Evolutionary conservation across 2,797 vertebrate genomes (phyloP), one percentile per base, ranked within the genome.

Genomic region (Craterocephalus amniculus): DNA sequence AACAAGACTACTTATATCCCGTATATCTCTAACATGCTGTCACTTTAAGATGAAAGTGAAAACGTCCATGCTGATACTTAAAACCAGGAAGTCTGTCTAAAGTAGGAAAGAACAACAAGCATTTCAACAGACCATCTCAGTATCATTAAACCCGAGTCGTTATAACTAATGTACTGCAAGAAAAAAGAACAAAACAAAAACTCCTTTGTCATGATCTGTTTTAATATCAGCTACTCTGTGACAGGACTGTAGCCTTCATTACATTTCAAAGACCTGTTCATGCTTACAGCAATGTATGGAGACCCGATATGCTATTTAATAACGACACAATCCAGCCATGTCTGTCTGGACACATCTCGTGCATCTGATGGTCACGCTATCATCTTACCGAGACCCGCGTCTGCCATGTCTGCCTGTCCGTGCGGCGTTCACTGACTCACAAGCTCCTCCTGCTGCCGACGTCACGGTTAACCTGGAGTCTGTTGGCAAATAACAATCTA

Each of bases 81-180:
- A 87, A 85, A 87, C 83, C 76, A 84, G 84, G 84, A 88, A 91
- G 26, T 64, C 27, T 80, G 45, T 58, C 58, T 56, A 11, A 61
- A 63, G 9, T 4, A 0, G 0, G 1, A 59, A 67, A 83, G 20
- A 63, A 68, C 63, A 84, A 76, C 55, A 80, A 67, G 63, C 26
- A 56, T 27, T 63, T 61, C 38, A 64, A n/a, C 58, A 68, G 61
- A 81, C 27, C 22, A 6, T 72, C 11, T 56, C 22, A 22, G 20
- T 11, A 57, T 4, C n/a, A 7, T 16, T 16, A 58, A 6, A 48
- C 0, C 4, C 12, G 1, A 12, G 10, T 10, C 48, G 26, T 2
- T 10, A 27, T 18, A 16, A 35, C 1, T 24, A 2, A 32, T 29
- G 26, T 1, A 31, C 4, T 40, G 4, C 14, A 57, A 9, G n/a